Conservation (phyloP, 2,888 invertebrate species). For the Horisme vitalbata region DNA sequence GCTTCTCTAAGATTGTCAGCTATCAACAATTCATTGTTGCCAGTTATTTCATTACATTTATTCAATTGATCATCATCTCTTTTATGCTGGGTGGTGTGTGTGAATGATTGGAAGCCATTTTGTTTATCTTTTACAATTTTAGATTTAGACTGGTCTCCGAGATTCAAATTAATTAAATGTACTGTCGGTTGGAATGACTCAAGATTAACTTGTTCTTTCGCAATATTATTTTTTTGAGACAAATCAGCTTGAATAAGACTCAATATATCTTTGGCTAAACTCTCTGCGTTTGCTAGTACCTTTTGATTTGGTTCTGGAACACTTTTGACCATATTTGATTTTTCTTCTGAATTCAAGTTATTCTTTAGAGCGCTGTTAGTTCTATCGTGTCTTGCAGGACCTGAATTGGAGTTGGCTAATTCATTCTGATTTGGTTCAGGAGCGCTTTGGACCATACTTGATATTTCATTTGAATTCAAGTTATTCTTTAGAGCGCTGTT, state of each 20-base stretch:
- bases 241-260: conserved; percentile 3
- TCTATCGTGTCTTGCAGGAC: too few species aligned
- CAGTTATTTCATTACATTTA: background rate
- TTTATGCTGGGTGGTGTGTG: background rate
- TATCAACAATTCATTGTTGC: background rate
- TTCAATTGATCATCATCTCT: background rate
- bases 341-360: too few species aligned
- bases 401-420: too few species aligned
- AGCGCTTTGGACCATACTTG: too few species aligned
- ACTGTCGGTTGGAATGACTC: background rate
- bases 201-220: background rate
- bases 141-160: background rate
- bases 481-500: too few species aligned
- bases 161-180: background rate
- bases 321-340: too few species aligned
- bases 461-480: too few species aligned
- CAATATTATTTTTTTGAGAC: background rate
- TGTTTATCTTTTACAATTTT: background rate
- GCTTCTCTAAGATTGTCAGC: background rate
- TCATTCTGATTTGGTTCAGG: too few species aligned
- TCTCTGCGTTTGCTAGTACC: background rate
- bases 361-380: too few species aligned
- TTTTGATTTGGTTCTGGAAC: too few species aligned
- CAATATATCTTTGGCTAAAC: conserved; percentile 8
- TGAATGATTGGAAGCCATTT: background rate